Evolutionary conservation across 2,797 vertebrate genomes (phyloP).

Genomic region (Alexandromys oeconomus): DNA sequence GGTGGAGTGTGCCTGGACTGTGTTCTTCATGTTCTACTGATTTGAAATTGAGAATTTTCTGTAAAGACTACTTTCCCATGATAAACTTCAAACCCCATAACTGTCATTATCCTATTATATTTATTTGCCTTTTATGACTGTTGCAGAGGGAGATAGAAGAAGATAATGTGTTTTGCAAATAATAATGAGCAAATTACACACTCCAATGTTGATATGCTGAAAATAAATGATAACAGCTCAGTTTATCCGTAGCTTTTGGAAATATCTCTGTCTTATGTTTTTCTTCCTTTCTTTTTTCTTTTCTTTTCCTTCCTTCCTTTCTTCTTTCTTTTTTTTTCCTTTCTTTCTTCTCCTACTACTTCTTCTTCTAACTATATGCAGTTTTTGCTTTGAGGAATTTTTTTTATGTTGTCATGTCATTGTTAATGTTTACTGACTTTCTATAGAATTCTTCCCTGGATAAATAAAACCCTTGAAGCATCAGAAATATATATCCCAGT

Average conservation of each 20-base stretch:
- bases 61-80: not conserved
- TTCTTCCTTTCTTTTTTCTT: not conserved
- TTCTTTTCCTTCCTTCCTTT: fast-evolving
- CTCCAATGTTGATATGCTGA: not conserved
- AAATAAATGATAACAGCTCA: not conserved
- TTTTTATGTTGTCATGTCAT: not conserved
- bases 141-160: not conserved
- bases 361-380: not conserved
- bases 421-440: slow-evolving; percentile 52
- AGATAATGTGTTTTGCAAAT: slow-evolving; percentile 14
- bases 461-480: slow-evolving; percentile 10
- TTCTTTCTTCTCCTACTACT: not conserved
- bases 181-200: not conserved
- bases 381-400: slow-evolving; percentile 10
- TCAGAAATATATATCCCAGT: slow-evolving; percentile 36
- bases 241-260: not conserved
- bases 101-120: not conserved
- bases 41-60: not conserved
- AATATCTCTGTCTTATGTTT: not conserved
- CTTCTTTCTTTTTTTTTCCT: not conserved
- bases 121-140: not conserved
- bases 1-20: not conserved
- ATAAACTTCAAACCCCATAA: not conserved
- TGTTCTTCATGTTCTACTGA: not conserved
- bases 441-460: not conserved